These are phyloP conservation scores for Penaeus japonicus DNA, from an alignment of 1,140 invertebrate species.

Conservation along the genomic window DNA sequence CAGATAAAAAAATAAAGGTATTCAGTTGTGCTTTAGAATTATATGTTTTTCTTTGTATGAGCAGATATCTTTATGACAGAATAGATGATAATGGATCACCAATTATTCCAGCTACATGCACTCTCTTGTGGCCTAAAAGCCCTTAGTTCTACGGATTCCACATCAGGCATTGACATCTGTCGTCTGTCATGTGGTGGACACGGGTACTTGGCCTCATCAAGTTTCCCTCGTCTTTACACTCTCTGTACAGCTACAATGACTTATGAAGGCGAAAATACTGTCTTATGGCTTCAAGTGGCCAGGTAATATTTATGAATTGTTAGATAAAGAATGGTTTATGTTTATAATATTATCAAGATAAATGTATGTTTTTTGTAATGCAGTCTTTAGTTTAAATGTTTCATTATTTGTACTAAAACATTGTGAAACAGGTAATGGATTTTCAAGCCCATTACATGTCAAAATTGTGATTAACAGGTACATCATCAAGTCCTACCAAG, in stretches of 20 bases:
- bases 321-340: too few species aligned
- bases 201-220: constrained; percentile 86
- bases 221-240: constrained; percentile 82
- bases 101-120: constrained; percentile 77
- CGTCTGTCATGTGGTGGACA: constrained; percentile 92
- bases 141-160: constrained; percentile 77
- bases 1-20: too few species aligned
- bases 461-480: background rate
- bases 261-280: constrained; percentile 95
- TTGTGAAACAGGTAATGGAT: background rate
- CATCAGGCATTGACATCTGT: constrained; percentile 78
- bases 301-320: constrained; percentile 71
- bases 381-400: background rate
- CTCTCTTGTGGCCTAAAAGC: constrained; percentile 90
- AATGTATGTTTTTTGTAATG: background rate
- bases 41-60: too few species aligned
- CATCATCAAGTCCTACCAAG: constrained; percentile 30
- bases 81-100: too few species aligned
- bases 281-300: constrained; percentile 86
- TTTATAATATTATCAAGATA: too few species aligned
- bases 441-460: background rate
- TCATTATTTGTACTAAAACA: background rate
- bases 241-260: constrained; percentile 85
- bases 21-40: too few species aligned
- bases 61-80: too few species aligned